Evolutionary conservation across 2,888 invertebrate species (phyloP).

Genomic region (Sialis lutaria): DNA sequence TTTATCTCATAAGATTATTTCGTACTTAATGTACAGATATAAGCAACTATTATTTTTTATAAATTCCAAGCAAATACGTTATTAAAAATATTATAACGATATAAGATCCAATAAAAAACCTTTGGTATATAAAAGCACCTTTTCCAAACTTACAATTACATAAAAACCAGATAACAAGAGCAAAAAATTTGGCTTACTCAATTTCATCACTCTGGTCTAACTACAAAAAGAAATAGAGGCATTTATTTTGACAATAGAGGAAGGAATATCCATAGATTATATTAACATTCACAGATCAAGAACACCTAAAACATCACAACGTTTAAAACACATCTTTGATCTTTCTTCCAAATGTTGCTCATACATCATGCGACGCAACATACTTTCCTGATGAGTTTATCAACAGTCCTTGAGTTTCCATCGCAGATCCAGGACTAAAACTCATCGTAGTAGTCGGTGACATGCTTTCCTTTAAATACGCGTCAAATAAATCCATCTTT

Average conservation of each 20-base stretch:
- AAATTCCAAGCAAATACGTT: too few relatives aligned
- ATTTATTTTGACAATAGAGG: background rate
- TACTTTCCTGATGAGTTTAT: conserved; percentile 20
- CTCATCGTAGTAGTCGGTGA: conserved; percentile 39
- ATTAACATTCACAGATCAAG: background rate
- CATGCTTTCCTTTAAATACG: conserved; percentile 30
- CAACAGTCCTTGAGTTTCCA: conserved; percentile 46
- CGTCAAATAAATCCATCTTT: conserved; percentile 35
- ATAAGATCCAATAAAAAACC: too few relatives aligned
- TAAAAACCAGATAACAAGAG: too few relatives aligned
- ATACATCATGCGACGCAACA: background rate
- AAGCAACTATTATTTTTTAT: too few relatives aligned
- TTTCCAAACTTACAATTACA: too few relatives aligned
- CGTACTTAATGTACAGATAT: too few relatives aligned
- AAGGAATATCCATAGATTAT: background rate
- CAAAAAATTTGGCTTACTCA: too few relatives aligned
- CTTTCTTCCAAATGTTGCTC: background rate
- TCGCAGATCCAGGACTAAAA: conserved; percentile 44
- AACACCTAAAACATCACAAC: background rate
- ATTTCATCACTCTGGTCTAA: too few relatives aligned
- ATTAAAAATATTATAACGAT: too few relatives aligned
- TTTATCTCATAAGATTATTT: too few relatives aligned
- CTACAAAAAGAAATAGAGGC: too few relatives aligned
- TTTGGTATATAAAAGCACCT: too few relatives aligned
- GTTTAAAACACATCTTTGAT: background rate